Evolutionary conservation across 2,113 vertebrate genomes (phyloP).

Genomic region (Ovibos moschatus): DNA sequence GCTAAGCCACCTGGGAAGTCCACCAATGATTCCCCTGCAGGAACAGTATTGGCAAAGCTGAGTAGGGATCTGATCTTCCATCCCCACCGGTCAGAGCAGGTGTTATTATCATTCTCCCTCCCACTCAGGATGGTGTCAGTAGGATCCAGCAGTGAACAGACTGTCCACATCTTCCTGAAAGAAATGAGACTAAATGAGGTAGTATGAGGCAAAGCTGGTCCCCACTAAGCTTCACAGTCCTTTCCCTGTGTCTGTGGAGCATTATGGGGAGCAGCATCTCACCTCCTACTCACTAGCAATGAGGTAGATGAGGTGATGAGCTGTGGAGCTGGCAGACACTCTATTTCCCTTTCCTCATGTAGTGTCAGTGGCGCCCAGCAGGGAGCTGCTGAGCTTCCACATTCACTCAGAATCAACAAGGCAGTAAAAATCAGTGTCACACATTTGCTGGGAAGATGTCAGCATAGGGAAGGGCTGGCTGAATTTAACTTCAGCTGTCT

Average conservation of each 20-base stretch:
- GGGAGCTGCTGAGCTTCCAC: background rate
- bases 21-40: background rate
- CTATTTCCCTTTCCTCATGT: background rate
- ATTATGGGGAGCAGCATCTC: background rate
- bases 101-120: background rate
- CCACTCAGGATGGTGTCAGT: background rate
- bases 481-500: background rate
- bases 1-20: background rate
- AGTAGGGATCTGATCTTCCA: background rate
- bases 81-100: background rate
- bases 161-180: background rate
- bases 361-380: background rate
- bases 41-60: background rate
- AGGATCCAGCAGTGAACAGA: background rate
- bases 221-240: background rate
- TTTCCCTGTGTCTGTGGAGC: background rate
- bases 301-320: background rate
- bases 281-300: background rate
- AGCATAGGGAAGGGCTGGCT: background rate
- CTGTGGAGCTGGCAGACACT: background rate
- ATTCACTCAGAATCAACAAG: background rate
- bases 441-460: background rate
- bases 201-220: background rate
- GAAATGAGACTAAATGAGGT: background rate
- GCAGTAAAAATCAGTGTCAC: background rate